phyloP scores from a whole-genome alignment of 2,888 invertebrate species.

The Xiphydria camelus region DNA sequence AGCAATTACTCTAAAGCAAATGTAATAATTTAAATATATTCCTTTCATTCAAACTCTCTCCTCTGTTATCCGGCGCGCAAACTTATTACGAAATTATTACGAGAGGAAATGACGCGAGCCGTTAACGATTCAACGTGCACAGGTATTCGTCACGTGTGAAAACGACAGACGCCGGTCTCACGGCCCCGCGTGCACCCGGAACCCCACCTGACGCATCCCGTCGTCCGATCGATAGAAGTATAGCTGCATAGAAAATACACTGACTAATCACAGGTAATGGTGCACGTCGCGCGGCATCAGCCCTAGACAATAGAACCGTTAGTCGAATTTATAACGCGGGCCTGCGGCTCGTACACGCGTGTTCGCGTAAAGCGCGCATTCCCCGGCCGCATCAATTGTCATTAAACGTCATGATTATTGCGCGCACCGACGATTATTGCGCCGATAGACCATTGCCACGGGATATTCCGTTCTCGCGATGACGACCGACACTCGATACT shows the following conservation, averaged over 20 bases:
- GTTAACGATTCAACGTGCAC: too few relatives aligned
- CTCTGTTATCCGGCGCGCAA: too few relatives aligned
- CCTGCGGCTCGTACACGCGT: neutral
- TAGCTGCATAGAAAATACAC: slow-evolving; percentile 43
- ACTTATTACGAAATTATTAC: too few relatives aligned
- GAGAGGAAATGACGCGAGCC: too few relatives aligned
- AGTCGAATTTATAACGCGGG: neutral
- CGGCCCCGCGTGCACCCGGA: too few relatives aligned
- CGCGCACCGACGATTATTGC: slow-evolving; percentile 46
- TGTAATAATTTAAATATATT: too few relatives aligned
- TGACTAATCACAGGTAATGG: slow-evolving; percentile 43
- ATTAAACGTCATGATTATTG: slow-evolving; percentile 55
- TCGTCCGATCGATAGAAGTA: slow-evolving; percentile 21
- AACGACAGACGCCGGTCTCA: too few relatives aligned
- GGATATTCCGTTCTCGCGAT: slow-evolving; percentile 34
- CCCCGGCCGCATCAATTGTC: slow-evolving; percentile 53
- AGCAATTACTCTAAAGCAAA: too few relatives aligned
- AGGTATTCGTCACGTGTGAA: too few relatives aligned
- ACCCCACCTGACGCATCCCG: too few relatives aligned
- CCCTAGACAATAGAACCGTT: slow-evolving; percentile 27
- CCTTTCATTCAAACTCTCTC: too few relatives aligned
- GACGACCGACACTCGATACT: slow-evolving; percentile 45
- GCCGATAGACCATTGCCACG: slow-evolving; percentile 45
- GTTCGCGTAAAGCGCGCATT: slow-evolving; percentile 24
- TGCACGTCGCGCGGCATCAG: slow-evolving; percentile 14